Conservation (phyloP, 1,140 invertebrate species). For the fruit fly (Drosophila melanogaster) region Release_6_plus_ISO1_MT NC_004354.4:11001501-11002000, state of each 20-base stretch:
- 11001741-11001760: no score
- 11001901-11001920: conserved; percentile 16
- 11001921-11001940: neutral
- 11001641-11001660: neutral
- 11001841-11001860: neutral
- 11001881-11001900: conserved; percentile 16
- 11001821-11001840: neutral
- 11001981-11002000: conserved; percentile 7
- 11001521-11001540: conserved; percentile 13
- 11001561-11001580: conserved; percentile 49
- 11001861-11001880: neutral
- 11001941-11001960: neutral
- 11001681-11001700: neutral
- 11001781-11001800: no score
- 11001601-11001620: conserved; percentile 20
- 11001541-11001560: conserved; percentile 48
- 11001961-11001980: conserved; percentile 10
- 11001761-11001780: no score
- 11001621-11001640: neutral
- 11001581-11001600: conserved; percentile 23
- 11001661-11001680: neutral
- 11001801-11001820: no score
- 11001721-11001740: no score
- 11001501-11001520: neutral
- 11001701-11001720: neutral